Percentiles rank a stretch among this genome's conserved stretches.
These are phyloP conservation scores for Seira ritae DNA, from an alignment of 2,888 invertebrate genomes.

Conservation along the genomic window DNA sequence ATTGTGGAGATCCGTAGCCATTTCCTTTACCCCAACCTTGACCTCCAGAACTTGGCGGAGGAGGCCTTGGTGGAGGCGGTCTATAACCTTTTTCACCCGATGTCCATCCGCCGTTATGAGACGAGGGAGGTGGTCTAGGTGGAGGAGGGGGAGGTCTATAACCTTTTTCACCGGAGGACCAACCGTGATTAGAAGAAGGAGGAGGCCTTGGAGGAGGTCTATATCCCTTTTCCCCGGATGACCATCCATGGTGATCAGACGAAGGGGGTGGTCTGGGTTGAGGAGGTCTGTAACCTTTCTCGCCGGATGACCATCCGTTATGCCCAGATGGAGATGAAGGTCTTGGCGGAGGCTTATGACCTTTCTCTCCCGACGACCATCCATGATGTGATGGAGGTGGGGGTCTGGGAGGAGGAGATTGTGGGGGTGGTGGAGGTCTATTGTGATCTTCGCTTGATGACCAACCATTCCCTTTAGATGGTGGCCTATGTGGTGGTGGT, in stretches of 20 bases:
- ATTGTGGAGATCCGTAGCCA: slow-evolving; percentile 11
- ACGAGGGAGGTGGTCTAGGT: slow-evolving; percentile 3
- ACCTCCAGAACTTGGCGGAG: not conserved
- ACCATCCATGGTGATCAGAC: too few relatives aligned
- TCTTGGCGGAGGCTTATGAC: not conserved
- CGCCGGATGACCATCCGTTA: not conserved
- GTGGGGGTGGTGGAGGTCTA: slow-evolving; percentile 23
- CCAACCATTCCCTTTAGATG: slow-evolving; percentile 31
- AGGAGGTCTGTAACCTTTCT: not conserved
- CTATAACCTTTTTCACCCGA: not conserved
- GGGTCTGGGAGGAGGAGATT: not conserved
- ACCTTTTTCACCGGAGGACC: slow-evolving; percentile 26
- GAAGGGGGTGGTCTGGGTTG: too few relatives aligned
- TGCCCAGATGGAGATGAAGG: slow-evolving; percentile 6
- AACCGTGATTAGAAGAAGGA: not conserved
- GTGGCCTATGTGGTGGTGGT: not conserved
- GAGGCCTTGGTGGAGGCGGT: slow-evolving; percentile 21
- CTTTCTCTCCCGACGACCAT: too few relatives aligned
- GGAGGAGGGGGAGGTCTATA: slow-evolving; percentile 30
- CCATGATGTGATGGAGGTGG: too few relatives aligned
- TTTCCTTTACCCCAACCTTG: not conserved
- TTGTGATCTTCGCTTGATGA: not conserved
- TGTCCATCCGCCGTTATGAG: slow-evolving; percentile 24
- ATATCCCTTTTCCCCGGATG: not conserved
- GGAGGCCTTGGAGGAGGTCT: slow-evolving; percentile 5